phyloP scores from a whole-genome alignment of 2,797 vertebrate species.

The Eulemur mongoz region DNA sequence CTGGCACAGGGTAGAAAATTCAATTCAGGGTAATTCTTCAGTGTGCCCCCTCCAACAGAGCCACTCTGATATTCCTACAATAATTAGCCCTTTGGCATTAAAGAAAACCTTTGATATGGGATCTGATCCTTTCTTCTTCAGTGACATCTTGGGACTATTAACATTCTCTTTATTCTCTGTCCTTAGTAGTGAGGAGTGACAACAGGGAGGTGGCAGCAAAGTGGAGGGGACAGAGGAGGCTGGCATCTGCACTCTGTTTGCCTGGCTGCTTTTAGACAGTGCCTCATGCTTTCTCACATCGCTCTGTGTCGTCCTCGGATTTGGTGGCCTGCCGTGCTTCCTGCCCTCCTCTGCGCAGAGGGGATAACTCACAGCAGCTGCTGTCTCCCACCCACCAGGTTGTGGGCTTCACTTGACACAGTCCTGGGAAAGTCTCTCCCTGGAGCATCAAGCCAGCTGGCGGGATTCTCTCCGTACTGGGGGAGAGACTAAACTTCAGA shows the following conservation, averaged over 20 bases:
- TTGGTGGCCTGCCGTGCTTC: slow-evolving; percentile 14
- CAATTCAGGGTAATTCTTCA: neutral
- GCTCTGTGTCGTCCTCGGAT: neutral
- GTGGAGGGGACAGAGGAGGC: neutral
- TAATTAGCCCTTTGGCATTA: slow-evolving; percentile 4
- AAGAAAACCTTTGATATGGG: slow-evolving; percentile 21
- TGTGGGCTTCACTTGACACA: neutral
- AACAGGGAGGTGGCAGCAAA: neutral
- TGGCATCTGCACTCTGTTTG: neutral
- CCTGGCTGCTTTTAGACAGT: fast-evolving
- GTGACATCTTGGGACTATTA: neutral
- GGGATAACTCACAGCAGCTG: slow-evolving; percentile 62
- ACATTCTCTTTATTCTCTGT: slow-evolving; percentile 5
- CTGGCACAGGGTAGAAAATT: neutral
- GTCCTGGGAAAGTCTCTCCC: slow-evolving; percentile 1
- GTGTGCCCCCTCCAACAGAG: neutral
- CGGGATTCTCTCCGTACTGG: neutral
- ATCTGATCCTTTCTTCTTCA: neutral
- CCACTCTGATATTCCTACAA: neutral
- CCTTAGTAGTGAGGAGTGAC: neutral
- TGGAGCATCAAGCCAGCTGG: neutral
- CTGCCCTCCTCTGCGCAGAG: neutral
- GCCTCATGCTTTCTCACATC: neutral
- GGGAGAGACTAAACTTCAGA: neutral
- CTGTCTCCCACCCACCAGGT: neutral